A percentile compares a stretch with the other conserved stretches of the same genome.
Conservation (phyloP, 2,888 invertebrate species). For the Melieria omissa region DNA sequence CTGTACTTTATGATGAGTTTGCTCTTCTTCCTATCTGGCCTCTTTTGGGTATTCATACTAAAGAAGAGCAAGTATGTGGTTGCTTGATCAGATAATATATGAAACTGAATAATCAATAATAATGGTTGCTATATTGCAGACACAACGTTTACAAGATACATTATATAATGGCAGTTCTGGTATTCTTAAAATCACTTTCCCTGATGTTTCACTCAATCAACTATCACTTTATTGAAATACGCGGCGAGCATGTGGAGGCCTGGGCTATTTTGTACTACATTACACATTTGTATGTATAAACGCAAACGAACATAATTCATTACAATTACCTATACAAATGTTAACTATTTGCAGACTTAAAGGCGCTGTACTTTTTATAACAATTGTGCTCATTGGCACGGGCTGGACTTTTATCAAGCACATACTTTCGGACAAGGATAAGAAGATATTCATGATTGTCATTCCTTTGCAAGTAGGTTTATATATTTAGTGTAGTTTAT, state of each 20-base stretch:
- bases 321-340: background rate
- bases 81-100: background rate
- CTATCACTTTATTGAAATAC: slow-evolving; percentile 91
- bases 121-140: slow-evolving; percentile 62
- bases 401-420: slow-evolving; percentile 99
- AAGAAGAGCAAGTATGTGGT: slow-evolving; percentile 76
- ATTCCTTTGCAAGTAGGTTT: slow-evolving; percentile 89
- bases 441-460: slow-evolving; percentile 96
- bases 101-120: background rate
- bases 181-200: slow-evolving; percentile 91
- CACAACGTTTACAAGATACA: slow-evolving; percentile 94
- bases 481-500: background rate
- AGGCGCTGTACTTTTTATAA: slow-evolving; percentile 93
- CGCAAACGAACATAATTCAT: background rate
- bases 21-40: slow-evolving; percentile 87
- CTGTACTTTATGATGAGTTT: slow-evolving; percentile 93
- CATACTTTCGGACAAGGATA: slow-evolving; percentile 94
- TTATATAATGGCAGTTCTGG: slow-evolving; percentile 94
- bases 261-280: slow-evolving; percentile 98
- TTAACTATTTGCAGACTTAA: slow-evolving; percentile 74
- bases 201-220: slow-evolving; percentile 95
- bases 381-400: slow-evolving; percentile 95
- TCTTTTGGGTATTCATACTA: slow-evolving; percentile 91
- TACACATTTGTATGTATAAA: slow-evolving; percentile 86
- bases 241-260: slow-evolving; percentile 93